Evolutionary conservation across 2,797 vertebrate species (phyloP).

Genomic region (Tokudaia tokunoshimensis): DNA sequence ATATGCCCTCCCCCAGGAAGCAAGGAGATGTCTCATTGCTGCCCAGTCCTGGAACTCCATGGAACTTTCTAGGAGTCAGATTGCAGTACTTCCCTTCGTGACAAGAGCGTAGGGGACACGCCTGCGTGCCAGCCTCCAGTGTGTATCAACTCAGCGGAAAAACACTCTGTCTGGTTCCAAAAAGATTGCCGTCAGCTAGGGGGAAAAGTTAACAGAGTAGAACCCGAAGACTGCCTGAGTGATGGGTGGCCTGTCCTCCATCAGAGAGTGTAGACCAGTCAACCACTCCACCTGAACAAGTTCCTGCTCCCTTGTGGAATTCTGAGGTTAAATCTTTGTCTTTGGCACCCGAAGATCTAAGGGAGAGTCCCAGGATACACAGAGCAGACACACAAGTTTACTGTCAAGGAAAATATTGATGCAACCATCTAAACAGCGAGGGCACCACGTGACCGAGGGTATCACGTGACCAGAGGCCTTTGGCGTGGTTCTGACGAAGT

Average conservation of each 20-base stretch:
- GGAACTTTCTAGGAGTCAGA: slow-evolving; percentile 10
- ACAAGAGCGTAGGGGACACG: background rate
- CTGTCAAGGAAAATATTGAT: slow-evolving; percentile 17
- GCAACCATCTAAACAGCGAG: background rate
- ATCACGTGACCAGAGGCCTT: background rate
- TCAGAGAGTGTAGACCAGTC: background rate
- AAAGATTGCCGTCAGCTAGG: slow-evolving; percentile 29
- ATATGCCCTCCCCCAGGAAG: background rate
- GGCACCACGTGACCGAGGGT: background rate
- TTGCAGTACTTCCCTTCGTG: background rate
- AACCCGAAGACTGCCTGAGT: background rate
- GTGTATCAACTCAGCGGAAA: slow-evolving; percentile 41
- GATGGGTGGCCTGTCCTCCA: background rate
- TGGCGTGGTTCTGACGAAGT: background rate
- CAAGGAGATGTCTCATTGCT: background rate
- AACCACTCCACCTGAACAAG: background rate
- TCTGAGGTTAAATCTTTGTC: background rate
- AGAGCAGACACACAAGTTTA: background rate
- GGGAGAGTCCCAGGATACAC: background rate
- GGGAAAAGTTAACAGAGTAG: background rate
- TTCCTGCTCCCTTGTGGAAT: background rate
- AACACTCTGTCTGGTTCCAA: slow-evolving; percentile 30
- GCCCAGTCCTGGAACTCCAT: background rate
- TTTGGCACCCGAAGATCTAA: background rate
- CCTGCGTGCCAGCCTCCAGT: background rate